Percentiles rank a stretch among this genome's conserved stretches.
Conservation (phyloP, 2,888 invertebrate genomes). For the Hyalella azteca region DNA sequence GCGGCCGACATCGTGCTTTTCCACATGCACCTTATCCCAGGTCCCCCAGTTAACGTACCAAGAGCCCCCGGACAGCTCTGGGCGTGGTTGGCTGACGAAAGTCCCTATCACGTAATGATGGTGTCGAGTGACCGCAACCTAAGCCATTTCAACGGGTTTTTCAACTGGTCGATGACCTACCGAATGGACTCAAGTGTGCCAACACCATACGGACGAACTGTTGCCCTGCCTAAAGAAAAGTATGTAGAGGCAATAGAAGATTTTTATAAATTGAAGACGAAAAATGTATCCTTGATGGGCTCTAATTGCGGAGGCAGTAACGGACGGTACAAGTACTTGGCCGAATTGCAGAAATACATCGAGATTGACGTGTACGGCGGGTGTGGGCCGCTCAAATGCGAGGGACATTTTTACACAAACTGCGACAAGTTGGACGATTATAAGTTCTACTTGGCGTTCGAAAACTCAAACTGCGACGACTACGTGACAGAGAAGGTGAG, state of each 20-base stretch:
- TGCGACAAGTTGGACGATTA: slow-evolving; percentile 69
- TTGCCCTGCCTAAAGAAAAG: slow-evolving; percentile 38
- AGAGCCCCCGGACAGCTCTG: slow-evolving; percentile 69
- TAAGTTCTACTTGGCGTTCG: slow-evolving; percentile 74
- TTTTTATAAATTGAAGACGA: slow-evolving; percentile 54
- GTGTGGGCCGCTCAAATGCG: slow-evolving; percentile 62
- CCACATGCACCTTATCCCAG: slow-evolving; percentile 67
- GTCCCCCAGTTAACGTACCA: slow-evolving; percentile 67
- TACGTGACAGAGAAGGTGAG: slow-evolving; percentile 73
- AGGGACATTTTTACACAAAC: slow-evolving; percentile 70
- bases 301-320: slow-evolving; percentile 62
- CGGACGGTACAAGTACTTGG: slow-evolving; percentile 61
- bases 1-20: slow-evolving; percentile 73
- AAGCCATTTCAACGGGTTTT: slow-evolving; percentile 68
- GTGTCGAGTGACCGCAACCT: slow-evolving; percentile 62
- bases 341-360: slow-evolving; percentile 61
- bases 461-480: slow-evolving; percentile 73
- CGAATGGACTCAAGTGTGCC: slow-evolving; percentile 66
- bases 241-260: slow-evolving; percentile 25
- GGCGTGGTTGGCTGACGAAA: slow-evolving; percentile 75
- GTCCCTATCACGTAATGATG: slow-evolving; percentile 70
- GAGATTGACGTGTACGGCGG: slow-evolving; percentile 62
- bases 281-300: slow-evolving; percentile 59
- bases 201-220: slow-evolving; percentile 63
- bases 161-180: slow-evolving; percentile 67